A percentile compares a stretch with the other conserved stretches of the same genome.
These are phyloP conservation scores for Callorhinus ursinus DNA, from an alignment of 2,113 vertebrate species.

Conservation along the genomic window DNA sequence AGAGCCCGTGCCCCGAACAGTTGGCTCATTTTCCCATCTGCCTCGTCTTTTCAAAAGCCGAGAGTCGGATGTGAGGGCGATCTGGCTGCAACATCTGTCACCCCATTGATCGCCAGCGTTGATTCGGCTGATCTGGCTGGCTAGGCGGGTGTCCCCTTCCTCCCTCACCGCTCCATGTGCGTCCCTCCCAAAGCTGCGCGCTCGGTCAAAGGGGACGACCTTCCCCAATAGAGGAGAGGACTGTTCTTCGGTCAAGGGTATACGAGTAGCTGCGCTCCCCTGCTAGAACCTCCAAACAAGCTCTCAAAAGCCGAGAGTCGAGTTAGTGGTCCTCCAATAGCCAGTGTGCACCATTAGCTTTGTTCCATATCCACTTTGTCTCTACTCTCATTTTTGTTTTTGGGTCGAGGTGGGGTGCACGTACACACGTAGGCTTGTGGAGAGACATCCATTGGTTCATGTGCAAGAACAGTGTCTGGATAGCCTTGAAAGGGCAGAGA, in stretches of 20 bases:
- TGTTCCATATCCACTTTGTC: rapidly evolving
- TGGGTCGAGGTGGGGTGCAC: too few species aligned
- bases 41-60: neutral
- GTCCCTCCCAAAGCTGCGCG: too few species aligned
- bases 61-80: neutral
- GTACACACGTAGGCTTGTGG: rapidly evolving
- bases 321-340: neutral
- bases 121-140: too few species aligned
- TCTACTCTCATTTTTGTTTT: neutral
- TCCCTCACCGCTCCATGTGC: too few species aligned
- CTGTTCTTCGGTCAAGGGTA: too few species aligned
- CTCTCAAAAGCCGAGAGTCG: neutral
- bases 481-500: neutral
- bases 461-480: rapidly evolving
- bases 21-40: neutral
- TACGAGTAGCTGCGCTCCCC: too few species aligned
- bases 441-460: neutral
- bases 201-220: too few species aligned
- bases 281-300: too few species aligned
- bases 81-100: too few species aligned
- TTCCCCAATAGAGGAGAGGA: too few species aligned
- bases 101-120: too few species aligned
- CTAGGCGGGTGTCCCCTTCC: too few species aligned
- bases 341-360: neutral
- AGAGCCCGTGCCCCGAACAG: neutral